Conservation (phyloP, 2,888 invertebrate genomes). For the Ornithoptera priamus region DNA sequence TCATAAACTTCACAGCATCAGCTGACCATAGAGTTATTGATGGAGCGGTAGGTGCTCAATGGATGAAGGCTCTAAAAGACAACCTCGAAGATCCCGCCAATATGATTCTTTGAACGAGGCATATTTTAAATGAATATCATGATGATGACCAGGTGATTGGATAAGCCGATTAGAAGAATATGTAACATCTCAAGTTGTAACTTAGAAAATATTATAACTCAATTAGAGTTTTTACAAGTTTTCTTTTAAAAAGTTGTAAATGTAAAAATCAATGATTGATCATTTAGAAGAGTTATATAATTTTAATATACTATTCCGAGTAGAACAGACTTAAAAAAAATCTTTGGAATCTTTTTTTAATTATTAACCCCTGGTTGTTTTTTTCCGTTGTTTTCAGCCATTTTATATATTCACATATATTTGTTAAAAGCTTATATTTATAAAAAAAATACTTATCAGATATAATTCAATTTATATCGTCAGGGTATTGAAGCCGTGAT, state of each 20-base stretch:
- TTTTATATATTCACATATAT: slow-evolving; percentile 1
- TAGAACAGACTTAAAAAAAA: slow-evolving; percentile 11
- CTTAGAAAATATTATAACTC: slow-evolving; percentile 1
- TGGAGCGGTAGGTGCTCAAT: slow-evolving; percentile 98
- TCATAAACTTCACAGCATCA: slow-evolving; percentile 95
- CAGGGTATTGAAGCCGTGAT: no score
- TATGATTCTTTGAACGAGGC: slow-evolving; percentile 85
- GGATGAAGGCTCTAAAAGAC: slow-evolving; percentile 93
- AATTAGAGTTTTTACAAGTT: not conserved
- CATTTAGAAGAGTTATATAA: not conserved
- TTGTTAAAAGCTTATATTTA: slow-evolving; percentile 3
- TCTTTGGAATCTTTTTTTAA: slow-evolving; percentile 3
- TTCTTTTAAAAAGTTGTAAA: not conserved
- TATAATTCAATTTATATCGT: slow-evolving; percentile 4
- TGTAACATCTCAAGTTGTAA: not conserved
- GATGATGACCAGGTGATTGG: slow-evolving; percentile 11
- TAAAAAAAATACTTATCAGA: not conserved
- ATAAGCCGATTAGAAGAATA: slow-evolving; percentile 17
- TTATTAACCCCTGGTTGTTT: slow-evolving; percentile 1
- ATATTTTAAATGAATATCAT: not conserved
- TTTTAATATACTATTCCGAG: slow-evolving; percentile 10
- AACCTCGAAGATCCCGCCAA: slow-evolving; percentile 95
- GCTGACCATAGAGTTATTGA: slow-evolving; percentile 99
- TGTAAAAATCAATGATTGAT: not conserved
- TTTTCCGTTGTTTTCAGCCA: slow-evolving; percentile 6